Base-by-base conservation (phyloP, 2,113 vertebrate species). In the Psittacus erithacus region DNA sequence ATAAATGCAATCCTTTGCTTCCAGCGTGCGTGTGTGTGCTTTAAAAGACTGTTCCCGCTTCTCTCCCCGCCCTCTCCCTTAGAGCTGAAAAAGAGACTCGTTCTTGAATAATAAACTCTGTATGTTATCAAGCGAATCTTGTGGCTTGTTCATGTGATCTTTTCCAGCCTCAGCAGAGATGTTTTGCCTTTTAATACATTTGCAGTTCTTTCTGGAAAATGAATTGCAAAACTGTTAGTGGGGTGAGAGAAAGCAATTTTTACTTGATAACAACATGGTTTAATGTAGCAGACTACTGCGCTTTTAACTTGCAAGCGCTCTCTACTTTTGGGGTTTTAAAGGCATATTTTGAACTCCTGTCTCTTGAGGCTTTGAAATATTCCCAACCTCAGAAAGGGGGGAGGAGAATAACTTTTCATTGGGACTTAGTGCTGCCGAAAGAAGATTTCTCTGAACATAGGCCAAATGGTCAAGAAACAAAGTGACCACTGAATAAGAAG, bases 81-180 rank as follows among this genome's bases (percentile, higher is more conserved):
- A 44, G 64, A 95, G 92, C 86, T 89, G 91, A 89, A 87, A 92
- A 91, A 81, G 82, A 74, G 95, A 90, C 64, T 93, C 11, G 0
- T 68, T 92, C 71, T 78, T 70, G 82, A 96, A 97, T 95, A 95
- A 95, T 95, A 87, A 94, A 95, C 85, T 71, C 86, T 78, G 73
- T 76, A 82, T 91, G 60, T 91, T 96, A 97, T 97, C 90, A 97
- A 96, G 96, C 83, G 96, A 97, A 98, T 97, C 96, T 90, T 97
- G 96, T 96, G 96, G 91, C 82, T 92, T 96, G 91, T 80, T 95
- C 95, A 95, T 95, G 94, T 94, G 92, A 94, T 93, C 73, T 33
- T 88, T 95, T 79, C 86, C 90, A 92, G 82, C 82, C 77, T 81
- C 81, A 94, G 90, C 94, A 86, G 65, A 44, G 69, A 89, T 90